Conservation (phyloP, 2,888 invertebrate species). For the Drosophila rellima region DNA sequence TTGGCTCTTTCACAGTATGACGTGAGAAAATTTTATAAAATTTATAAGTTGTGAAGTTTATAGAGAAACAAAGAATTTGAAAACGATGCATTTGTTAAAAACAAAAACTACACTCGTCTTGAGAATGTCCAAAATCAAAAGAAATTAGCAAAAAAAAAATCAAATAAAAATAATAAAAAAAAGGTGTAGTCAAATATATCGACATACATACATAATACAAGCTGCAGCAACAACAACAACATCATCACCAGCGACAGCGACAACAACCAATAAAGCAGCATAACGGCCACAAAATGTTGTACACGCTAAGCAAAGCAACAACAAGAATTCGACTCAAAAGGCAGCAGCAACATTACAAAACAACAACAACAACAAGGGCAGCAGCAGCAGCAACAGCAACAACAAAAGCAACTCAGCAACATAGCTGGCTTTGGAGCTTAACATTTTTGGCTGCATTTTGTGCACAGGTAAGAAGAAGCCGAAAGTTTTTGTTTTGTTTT, state of each 20-base stretch:
- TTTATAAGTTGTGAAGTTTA: slow-evolving; percentile 14
- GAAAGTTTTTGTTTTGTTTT: slow-evolving; percentile 7
- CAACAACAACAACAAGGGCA: slow-evolving; percentile 33
- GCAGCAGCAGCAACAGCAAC: slow-evolving; percentile 36
- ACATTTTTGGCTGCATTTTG: slow-evolving; percentile 69
- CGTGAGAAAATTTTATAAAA: slow-evolving; percentile 46
- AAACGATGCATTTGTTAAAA: slow-evolving; percentile 72
- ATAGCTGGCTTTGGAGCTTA: slow-evolving; percentile 66
- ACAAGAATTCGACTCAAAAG: slow-evolving; percentile 78
- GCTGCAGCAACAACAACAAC: slow-evolving; percentile 17
- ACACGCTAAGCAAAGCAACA: slow-evolving; percentile 74
- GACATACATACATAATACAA: slow-evolving; percentile 9
- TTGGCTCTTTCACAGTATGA: slow-evolving; percentile 38
- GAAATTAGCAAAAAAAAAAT: slow-evolving; percentile 55
- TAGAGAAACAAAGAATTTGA: slow-evolving; percentile 34
- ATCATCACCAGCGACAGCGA: slow-evolving; percentile 35
- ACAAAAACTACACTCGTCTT: slow-evolving; percentile 66
- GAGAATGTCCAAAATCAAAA: slow-evolving; percentile 71
- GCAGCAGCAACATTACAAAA: slow-evolving; percentile 47
- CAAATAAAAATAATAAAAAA: not conserved
- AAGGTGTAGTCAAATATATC: not conserved
- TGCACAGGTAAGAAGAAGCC: slow-evolving; percentile 60
- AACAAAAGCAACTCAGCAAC: slow-evolving; percentile 54
- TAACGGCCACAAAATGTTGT: slow-evolving; percentile 74
- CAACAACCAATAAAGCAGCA: slow-evolving; percentile 39